phyloP scores from a whole-genome alignment of 1,140 invertebrate species.

The Bathynomus jamesi region DNA sequence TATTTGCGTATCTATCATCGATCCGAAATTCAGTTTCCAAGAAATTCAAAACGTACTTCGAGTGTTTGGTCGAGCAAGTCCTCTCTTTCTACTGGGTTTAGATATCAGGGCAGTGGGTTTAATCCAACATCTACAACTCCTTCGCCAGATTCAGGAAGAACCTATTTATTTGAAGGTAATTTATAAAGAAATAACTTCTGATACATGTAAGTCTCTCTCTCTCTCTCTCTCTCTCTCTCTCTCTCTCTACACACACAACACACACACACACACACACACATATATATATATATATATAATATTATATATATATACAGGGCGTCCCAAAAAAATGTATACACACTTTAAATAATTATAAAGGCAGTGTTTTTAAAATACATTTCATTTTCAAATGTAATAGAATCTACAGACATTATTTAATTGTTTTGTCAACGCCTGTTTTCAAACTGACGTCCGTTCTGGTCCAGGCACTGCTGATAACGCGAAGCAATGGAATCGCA shows the following conservation, averaged over 20 bases:
- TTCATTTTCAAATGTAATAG: too few species aligned
- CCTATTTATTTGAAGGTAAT: conserved; percentile 83
- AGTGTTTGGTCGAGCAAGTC: conserved; percentile 91
- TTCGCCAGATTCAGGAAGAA: conserved; percentile 73
- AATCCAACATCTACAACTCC: conserved; percentile 69
- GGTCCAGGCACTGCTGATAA: too few species aligned
- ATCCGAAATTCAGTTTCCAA: conserved; percentile 51
- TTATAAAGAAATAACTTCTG: background rate
- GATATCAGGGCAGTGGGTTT: conserved; percentile 72
- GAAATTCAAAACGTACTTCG: conserved; percentile 58
- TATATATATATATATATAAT: background rate
- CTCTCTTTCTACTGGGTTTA: conserved; percentile 73
- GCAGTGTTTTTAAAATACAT: too few species aligned
- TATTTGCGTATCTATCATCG: too few species aligned
- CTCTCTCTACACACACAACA: background rate
- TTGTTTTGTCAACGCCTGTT: too few species aligned
- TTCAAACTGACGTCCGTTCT: too few species aligned
- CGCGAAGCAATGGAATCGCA: too few species aligned
- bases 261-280: background rate
- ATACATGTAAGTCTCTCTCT: background rate
- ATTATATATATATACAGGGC: too few species aligned
- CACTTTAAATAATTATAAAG: too few species aligned
- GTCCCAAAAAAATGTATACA: too few species aligned
- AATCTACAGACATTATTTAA: too few species aligned
- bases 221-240: background rate